Percentiles rank a stretch among this genome's conserved stretches.
Evolutionary conservation across 2,888 invertebrate species (phyloP).

Genomic region (Xylota segnis): DNA sequence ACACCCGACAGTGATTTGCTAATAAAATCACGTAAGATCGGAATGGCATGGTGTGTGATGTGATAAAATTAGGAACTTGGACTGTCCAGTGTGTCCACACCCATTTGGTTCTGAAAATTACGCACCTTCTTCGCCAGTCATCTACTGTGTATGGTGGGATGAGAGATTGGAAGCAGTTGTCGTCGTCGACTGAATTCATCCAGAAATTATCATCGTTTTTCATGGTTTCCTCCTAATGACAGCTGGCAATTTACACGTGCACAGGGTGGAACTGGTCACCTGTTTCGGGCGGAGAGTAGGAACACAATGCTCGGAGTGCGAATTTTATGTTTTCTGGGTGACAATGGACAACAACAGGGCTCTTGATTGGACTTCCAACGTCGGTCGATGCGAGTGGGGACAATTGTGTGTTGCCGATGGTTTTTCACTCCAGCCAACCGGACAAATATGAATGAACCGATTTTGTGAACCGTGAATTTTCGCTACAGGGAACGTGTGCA

Average conservation of each 20-base stretch:
- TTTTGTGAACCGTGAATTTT: slow-evolving; percentile 48
- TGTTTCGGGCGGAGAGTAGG: slow-evolving; percentile 32
- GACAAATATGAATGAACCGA: slow-evolving; percentile 27
- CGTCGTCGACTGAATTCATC: slow-evolving; percentile 39
- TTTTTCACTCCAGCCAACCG: slow-evolving; percentile 65
- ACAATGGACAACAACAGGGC: slow-evolving; percentile 54
- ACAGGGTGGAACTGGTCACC: slow-evolving; percentile 57
- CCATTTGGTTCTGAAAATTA: slow-evolving; percentile 35
- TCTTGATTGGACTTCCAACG: slow-evolving; percentile 68
- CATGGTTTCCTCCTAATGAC: slow-evolving; percentile 36
- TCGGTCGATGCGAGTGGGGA: slow-evolving; percentile 45
- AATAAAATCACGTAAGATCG: slow-evolving; percentile 68
- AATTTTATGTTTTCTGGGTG: slow-evolving; percentile 41
- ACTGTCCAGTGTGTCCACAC: slow-evolving; percentile 26
- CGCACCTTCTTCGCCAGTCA: slow-evolving; percentile 18
- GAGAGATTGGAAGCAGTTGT: background rate
- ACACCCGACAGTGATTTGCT: slow-evolving; percentile 64
- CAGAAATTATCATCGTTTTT: slow-evolving; percentile 39
- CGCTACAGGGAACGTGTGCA: background rate
- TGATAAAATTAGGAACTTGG: slow-evolving; percentile 49
- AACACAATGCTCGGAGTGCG: slow-evolving; percentile 39
- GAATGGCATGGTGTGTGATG: slow-evolving; percentile 32
- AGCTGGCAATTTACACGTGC: slow-evolving; percentile 69
- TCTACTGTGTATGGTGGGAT: background rate
- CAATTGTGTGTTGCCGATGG: slow-evolving; percentile 24